A percentile compares a stretch with the other conserved stretches of the same genome.
Conservation (phyloP, 2,888 invertebrate species). For the Octodonta nipae region DNA sequence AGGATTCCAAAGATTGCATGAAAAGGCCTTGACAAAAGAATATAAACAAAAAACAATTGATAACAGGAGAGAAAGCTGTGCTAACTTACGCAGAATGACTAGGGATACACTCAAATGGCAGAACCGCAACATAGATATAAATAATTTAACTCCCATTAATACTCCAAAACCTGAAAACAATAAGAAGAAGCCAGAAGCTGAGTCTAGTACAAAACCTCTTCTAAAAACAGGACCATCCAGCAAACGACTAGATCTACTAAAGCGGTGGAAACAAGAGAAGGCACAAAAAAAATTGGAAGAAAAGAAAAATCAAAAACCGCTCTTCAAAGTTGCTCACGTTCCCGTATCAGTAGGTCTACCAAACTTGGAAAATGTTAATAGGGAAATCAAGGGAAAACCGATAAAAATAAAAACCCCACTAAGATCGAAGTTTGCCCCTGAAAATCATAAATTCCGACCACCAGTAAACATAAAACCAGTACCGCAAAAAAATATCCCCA, state of each 20-base stretch:
- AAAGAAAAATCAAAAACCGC: constrained; percentile 22
- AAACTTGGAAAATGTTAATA: constrained; percentile 21
- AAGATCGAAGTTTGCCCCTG: constrained; percentile 37
- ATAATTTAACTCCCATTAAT: too few relatives aligned
- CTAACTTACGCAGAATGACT: too few relatives aligned
- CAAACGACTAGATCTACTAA: constrained; percentile 17
- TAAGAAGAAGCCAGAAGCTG: too few relatives aligned
- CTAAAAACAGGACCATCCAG: too few relatives aligned
- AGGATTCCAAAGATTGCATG: too few relatives aligned
- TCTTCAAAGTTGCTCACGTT: constrained; percentile 26
- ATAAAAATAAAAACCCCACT: constrained; percentile 8
- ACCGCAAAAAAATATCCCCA: neutral
- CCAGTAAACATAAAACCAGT: constrained; percentile 32
- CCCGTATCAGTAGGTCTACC: constrained; percentile 10
- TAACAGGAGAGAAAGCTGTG: too few relatives aligned
- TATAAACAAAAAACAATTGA: too few relatives aligned
- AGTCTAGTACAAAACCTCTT: too few relatives aligned
- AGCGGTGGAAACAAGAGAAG: constrained; percentile 26
- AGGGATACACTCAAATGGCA: too few relatives aligned
- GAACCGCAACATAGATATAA: too few relatives aligned
- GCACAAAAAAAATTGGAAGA: constrained; percentile 17
- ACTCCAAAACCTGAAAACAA: too few relatives aligned
- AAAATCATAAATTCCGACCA: constrained; percentile 40
- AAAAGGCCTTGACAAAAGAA: too few relatives aligned
- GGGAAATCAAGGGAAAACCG: constrained; percentile 22